Base-by-base conservation (phyloP, 1,140 invertebrate species). In the Tetramorium parvispinum region DNA sequence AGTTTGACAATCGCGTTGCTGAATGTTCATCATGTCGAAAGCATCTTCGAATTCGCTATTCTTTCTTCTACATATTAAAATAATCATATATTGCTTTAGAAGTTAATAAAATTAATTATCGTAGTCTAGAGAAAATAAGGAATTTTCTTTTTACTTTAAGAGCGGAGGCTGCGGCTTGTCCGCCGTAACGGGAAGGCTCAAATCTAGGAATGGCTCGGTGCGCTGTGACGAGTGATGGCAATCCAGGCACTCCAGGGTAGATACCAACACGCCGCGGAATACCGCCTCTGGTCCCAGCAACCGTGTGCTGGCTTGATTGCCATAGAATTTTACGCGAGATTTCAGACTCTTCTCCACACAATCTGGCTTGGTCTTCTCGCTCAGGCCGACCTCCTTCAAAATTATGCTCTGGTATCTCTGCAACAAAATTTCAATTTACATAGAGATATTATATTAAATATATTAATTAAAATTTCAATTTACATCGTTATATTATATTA, bases 181-280 rank as follows among this genome's bases (percentile, higher is more conserved):
- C 10, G 96, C 97, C 57, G 96, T 97, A 10, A 99, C 97, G 0
- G 99, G 98, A 73, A 99, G 95, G 87, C 98, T 99, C 73, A 99
- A 96, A 95, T 99, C 99, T 71, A 99, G 95, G 94, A 99, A 99
- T 88, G 98, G 97, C 95, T 99, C 99, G 83, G 97, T 97, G 18
- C 98, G 96, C 91, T 98, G 97, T 0, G 98, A 99, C 8, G 97
- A 96, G 95, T 98, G 96, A 76, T 97, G 96, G 94, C 99, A 99
- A 70, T 98, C 97, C 91, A 98, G 97, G 95, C 99, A 99, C 78
- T 98, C 96, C 32, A 99, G 95, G 0, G 98, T 99, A 32, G 98
- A 99, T 1, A 99, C 97, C 8, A 99, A 95, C 89, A 97, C 97
- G 0, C 99, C 99, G 61, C 98, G 97, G 96, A 99, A 99, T 71